These are phyloP conservation scores for Poecilia gillii DNA, from an alignment of 2,797 vertebrate genomes.

Conservation along the genomic window DNA sequence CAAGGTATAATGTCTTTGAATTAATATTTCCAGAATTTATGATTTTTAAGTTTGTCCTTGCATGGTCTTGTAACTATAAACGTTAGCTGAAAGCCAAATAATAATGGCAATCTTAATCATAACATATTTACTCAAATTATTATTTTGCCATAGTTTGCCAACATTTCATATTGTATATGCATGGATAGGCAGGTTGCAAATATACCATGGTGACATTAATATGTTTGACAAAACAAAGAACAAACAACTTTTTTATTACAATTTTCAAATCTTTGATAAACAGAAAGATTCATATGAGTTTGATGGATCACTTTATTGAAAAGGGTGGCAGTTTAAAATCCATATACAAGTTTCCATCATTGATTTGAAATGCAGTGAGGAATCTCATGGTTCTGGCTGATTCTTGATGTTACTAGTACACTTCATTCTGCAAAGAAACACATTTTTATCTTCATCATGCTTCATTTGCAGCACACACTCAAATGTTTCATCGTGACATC, in stretches of 20 bases:
- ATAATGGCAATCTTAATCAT: not conserved
- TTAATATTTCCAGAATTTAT: not conserved
- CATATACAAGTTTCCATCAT: not conserved
- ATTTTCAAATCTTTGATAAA: not conserved
- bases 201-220: not conserved
- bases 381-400: conserved; percentile 10
- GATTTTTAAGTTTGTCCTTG: not conserved
- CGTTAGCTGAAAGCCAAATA: not conserved
- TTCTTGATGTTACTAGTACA: conserved; percentile 10
- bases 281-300: not conserved
- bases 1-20: not conserved
- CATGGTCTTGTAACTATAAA: not conserved
- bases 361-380: not conserved
- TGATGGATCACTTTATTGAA: not conserved
- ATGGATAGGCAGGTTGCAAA: not conserved
- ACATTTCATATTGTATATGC: not conserved
- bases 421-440: conserved; percentile 68
- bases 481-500: not conserved
- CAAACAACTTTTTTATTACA: not conserved
- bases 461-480: not conserved
- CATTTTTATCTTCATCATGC: not conserved
- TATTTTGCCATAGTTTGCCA: not conserved
- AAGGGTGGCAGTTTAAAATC: not conserved
- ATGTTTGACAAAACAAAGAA: not conserved
- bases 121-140: not conserved